These are phyloP conservation scores for Mareca strepera DNA, from an alignment of 2,797 vertebrate species.

Conservation along the genomic window DNA sequence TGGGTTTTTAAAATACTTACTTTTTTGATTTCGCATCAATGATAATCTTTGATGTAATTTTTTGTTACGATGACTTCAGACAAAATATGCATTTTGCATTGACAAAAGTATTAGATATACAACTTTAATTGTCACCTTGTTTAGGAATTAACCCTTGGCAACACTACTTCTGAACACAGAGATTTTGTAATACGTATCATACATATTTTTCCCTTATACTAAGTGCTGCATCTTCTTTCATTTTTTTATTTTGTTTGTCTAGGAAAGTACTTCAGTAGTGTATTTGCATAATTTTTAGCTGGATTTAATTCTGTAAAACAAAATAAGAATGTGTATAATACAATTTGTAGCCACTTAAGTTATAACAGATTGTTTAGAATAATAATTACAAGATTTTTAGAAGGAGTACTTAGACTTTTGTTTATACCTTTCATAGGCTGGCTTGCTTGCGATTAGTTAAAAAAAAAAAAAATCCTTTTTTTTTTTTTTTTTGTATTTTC, in stretches of 20 bases:
- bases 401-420: background rate
- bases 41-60: background rate
- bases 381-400: background rate
- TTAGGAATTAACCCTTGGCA: background rate
- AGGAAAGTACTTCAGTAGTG: background rate
- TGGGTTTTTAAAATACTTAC: background rate
- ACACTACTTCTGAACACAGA: background rate
- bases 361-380: background rate
- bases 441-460: background rate
- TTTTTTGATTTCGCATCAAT: background rate
- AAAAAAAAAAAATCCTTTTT: too few relatives aligned
- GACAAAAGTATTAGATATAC: background rate
- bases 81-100: background rate
- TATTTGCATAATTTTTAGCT: background rate
- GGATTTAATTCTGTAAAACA: background rate
- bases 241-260: background rate
- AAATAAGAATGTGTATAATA: rapidly evolving
- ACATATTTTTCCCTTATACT: background rate
- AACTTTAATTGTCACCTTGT: background rate
- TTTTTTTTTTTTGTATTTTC: background rate
- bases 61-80: background rate
- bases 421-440: background rate
- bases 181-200: background rate
- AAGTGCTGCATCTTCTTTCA: background rate
- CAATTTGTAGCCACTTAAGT: background rate